These are phyloP conservation scores for Stichodactyla mertensii DNA, from an alignment of 64 coral and sea anemone species.

Conservation along the genomic window DNA sequence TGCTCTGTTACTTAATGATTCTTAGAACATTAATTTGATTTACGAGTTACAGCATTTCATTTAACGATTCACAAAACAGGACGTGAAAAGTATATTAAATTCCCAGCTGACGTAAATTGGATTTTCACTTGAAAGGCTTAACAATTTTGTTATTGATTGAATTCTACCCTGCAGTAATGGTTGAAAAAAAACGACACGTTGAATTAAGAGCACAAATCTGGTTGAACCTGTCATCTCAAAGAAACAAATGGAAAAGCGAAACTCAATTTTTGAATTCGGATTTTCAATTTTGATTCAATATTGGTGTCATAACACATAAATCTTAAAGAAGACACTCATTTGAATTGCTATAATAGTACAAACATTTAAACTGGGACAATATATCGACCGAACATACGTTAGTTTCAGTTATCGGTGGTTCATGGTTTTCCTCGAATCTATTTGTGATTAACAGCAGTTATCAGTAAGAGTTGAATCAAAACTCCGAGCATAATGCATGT, in stretches of 20 bases:
- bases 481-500: neutral
- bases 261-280: neutral
- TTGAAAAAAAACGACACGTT: no score
- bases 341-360: neutral
- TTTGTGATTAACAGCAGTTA: neutral
- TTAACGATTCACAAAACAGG: neutral
- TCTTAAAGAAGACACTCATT: neutral
- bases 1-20: neutral
- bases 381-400: neutral
- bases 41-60: neutral
- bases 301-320: neutral
- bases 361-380: neutral
- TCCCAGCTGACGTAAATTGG: neutral
- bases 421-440: neutral
- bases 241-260: neutral
- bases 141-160: neutral
- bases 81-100: constrained; percentile 5
- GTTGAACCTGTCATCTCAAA: neutral
- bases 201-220: no score
- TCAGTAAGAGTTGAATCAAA: no score
- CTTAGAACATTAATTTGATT: neutral
- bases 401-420: neutral
- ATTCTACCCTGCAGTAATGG: neutral
- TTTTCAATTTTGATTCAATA: neutral
- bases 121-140: neutral